phyloP scores from a whole-genome alignment of 2,797 vertebrate species.

The Echeneis naucrates region DNA sequence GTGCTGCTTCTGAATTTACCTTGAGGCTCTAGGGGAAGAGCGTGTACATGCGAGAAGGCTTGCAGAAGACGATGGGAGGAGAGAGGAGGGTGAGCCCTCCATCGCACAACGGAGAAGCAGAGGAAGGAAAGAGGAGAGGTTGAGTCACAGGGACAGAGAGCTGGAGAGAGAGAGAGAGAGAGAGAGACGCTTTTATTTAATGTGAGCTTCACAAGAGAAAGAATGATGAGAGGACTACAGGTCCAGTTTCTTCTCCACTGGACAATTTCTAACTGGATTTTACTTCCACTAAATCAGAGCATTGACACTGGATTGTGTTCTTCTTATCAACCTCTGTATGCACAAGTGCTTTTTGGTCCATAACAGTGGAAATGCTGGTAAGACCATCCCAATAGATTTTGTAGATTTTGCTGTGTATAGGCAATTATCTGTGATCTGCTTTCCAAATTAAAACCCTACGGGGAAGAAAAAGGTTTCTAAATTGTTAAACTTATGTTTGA shows the following conservation, averaged over 20 bases:
- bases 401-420: background rate
- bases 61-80: constrained; percentile 15
- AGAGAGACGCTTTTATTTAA: constrained; percentile 41
- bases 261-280: constrained; percentile 55
- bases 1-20: constrained; percentile 51
- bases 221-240: constrained; percentile 47
- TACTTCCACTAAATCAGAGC: constrained; percentile 26
- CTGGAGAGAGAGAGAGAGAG: constrained; percentile 41
- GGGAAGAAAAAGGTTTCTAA: background rate
- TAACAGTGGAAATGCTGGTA: constrained; percentile 54
- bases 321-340: constrained; percentile 13
- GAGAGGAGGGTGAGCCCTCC: constrained; percentile 42
- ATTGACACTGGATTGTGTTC: constrained; percentile 52
- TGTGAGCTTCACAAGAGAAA: constrained; percentile 48
- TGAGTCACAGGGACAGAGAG: constrained; percentile 63
- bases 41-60: constrained; percentile 33
- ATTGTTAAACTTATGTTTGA: background rate
- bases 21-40: constrained; percentile 49
- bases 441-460: background rate
- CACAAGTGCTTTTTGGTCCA: constrained; percentile 16
- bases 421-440: background rate
- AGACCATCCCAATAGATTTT: constrained; percentile 22
- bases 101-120: constrained; percentile 40
- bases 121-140: constrained; percentile 46
- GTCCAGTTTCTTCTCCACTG: constrained; percentile 40